Evolutionary conservation across 2,797 vertebrate genomes (phyloP).

Genomic region (Pantherophis vulpinus): DNA sequence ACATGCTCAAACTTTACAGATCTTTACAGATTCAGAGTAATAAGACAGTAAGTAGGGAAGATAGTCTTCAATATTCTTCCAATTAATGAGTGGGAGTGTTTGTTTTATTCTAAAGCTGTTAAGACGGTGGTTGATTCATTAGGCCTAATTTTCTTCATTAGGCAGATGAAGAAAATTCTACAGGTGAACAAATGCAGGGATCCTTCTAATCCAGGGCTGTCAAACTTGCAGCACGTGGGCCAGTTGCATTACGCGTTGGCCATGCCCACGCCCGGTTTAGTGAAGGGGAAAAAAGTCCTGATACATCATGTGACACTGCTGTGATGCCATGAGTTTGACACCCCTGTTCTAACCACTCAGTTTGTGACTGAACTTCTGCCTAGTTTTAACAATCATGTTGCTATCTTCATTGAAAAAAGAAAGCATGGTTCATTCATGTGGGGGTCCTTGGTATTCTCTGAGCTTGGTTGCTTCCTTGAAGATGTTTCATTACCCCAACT

Average conservation of each 20-base stretch:
- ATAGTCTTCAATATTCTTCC: neutral
- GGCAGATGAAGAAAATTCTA: neutral
- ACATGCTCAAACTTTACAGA: too few relatives aligned
- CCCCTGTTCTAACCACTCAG: too few relatives aligned
- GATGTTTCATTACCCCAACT: too few relatives aligned
- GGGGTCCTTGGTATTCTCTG: too few relatives aligned
- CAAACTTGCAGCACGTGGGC: too few relatives aligned
- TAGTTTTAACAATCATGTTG: neutral
- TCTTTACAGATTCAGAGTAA: neutral
- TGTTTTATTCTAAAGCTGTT: neutral
- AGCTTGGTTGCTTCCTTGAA: too few relatives aligned
- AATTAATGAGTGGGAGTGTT: neutral
- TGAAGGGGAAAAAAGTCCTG: too few relatives aligned
- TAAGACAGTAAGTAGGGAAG: neutral
- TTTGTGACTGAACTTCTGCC: neutral
- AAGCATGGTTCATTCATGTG: too few relatives aligned
- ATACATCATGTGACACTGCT: too few relatives aligned
- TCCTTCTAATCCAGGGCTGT: neutral
- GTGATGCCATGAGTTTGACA: too few relatives aligned
- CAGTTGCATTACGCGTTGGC: too few relatives aligned
- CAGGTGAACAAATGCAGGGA: neutral
- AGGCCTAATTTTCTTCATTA: neutral
- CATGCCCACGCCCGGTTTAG: too few relatives aligned
- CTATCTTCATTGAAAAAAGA: neutral
- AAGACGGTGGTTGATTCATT: neutral